Percentiles rank a stretch among this genome's conserved stretches.
phyloP scores from a whole-genome alignment of 1,140 invertebrate genomes.

The Caenorhabditis briggsae region DNA sequence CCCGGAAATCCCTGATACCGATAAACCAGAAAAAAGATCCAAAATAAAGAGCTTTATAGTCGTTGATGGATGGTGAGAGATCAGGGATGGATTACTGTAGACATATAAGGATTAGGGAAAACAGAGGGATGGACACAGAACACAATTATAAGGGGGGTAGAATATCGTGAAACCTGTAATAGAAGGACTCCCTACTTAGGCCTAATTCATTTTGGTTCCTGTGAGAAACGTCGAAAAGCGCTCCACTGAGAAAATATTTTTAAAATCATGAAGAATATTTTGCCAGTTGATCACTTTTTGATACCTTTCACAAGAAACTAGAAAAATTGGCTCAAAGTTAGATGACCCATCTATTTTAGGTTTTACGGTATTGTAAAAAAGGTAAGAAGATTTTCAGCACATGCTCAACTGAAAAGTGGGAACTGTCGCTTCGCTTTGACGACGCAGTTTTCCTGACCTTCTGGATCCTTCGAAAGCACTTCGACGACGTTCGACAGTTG shows the following conservation, averaged over 20 bases:
- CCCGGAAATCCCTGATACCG: not conserved
- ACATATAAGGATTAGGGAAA: not conserved
- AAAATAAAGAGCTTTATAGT: not conserved
- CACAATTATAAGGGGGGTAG: too few species aligned
- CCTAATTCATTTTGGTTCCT: too few species aligned
- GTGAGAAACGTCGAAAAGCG: too few species aligned
- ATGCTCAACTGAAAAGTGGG: conserved; percentile 62
- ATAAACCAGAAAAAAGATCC: not conserved
- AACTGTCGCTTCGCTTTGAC: conserved; percentile 56
- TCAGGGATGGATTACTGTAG: not conserved
- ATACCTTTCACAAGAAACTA: too few species aligned
- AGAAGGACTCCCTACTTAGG: too few species aligned
- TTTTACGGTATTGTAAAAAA: not conserved
- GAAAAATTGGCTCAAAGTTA: too few species aligned
- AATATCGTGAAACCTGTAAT: too few species aligned
- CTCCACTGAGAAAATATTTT: too few species aligned
- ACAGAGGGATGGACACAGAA: too few species aligned
- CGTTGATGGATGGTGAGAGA: not conserved
- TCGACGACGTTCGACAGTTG: conserved; percentile 39
- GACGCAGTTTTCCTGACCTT: conserved; percentile 54
- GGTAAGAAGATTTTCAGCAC: conserved; percentile 24
- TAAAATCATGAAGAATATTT: too few species aligned
- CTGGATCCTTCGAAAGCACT: conserved; percentile 11
- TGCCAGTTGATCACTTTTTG: too few species aligned
- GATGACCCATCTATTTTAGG: too few species aligned